phyloP scores from a whole-genome alignment of 30 jellyfish, hydroid and myxozoan genomes.

The Hydra vulgaris region DNA sequence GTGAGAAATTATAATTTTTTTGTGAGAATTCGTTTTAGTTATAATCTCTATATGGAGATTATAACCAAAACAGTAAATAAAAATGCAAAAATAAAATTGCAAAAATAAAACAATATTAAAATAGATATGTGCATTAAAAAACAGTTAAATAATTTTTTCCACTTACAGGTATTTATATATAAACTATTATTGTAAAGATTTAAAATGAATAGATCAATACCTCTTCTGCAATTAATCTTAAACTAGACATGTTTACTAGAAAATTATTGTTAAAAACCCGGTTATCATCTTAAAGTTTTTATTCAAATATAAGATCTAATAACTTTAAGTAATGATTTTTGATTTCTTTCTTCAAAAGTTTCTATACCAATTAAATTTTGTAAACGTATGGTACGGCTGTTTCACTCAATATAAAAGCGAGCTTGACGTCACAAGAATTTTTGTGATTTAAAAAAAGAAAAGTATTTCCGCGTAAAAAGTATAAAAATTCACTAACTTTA shows the following conservation, averaged over 20 bases:
- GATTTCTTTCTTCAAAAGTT: not conserved
- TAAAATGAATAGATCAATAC: not conserved
- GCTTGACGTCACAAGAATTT: too few species aligned
- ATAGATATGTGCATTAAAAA: not conserved
- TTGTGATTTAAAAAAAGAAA: too few species aligned
- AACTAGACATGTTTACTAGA: not conserved
- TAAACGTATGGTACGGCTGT: not conserved
- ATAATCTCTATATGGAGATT: not conserved
- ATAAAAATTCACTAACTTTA: too few species aligned
- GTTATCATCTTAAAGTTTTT: not conserved
- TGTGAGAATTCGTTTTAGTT: not conserved
- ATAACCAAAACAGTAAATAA: not conserved
- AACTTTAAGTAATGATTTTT: not conserved
- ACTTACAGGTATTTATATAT: not conserved
- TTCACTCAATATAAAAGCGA: too few species aligned
- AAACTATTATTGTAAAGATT: not conserved
- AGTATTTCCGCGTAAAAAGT: too few species aligned
- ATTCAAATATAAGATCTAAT: not conserved
- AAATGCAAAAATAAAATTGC: not conserved
- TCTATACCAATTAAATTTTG: not conserved
- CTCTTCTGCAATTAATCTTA: not conserved
- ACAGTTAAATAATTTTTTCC: not conserved
- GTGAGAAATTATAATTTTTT: not conserved
- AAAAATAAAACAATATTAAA: not conserved
- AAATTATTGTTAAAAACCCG: not conserved